Base-by-base conservation (phyloP, 2,113 vertebrate species). In the Pyrgilauda ruficollis region DNA sequence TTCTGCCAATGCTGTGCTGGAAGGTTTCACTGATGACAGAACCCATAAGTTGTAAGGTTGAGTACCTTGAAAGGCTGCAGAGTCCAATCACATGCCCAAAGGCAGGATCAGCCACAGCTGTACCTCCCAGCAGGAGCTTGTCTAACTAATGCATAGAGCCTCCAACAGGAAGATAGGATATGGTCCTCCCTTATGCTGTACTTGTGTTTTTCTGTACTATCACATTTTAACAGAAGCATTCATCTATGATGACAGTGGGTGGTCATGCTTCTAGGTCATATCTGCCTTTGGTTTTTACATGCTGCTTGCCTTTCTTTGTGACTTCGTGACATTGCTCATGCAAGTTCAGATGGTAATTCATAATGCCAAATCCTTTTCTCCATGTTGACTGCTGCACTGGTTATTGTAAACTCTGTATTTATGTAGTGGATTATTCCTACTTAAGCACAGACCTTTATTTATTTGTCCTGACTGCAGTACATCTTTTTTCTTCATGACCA, bases 391-490 rank as follows among this genome's bases (percentile, higher is more conserved):
- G 47, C 27, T 69, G 46, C 62, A 84, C 78, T 44, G 47, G n/a
- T 33, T 76, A 58, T 73, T 80, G 63, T 72, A 52, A 33, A 30
- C 16, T 58, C 58, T 61, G 12, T 74, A 46, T 92, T 84, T 91
- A 75, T 26, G 37, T n/a, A 70, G 27, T 56, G 33, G 77, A 89
- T 95, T 89, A 91, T 75, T 93, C 39, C 18, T 78, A 19, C 81
- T 93, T 78, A 87, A 68, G 30, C 24, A 44, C 35, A 75, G 62
- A 63, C 22, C 9, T 94, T 72, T 75, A 70, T 88, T 80, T 91
- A 62, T 87, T 83, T 68, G 35, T 74, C 41, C 75, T 81, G 31
- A 81, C 75, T 92, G 22, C 26, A 55, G 9, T 43, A 28, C 35
- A 46, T 74, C n/a, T 76, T 50, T 84, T 92, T 87, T 37, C 55